Evolutionary conservation across 1,140 invertebrate genomes (phyloP), one percentile per base, ranked within the genome.

Genomic region (Dendroctonus valens): DNA sequence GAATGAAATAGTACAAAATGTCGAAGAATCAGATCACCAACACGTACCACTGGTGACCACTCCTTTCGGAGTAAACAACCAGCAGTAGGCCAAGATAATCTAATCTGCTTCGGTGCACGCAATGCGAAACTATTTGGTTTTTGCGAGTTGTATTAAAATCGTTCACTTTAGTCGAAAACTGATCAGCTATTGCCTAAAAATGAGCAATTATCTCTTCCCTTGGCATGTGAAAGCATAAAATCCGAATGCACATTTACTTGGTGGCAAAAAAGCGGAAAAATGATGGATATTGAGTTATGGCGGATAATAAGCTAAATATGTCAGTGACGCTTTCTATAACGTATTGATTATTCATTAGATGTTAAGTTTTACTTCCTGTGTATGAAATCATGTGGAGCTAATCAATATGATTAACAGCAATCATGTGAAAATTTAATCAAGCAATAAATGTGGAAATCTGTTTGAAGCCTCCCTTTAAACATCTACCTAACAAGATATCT

Each of bases 41-140:
- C 26, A 26, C 26, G 42, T 46, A 46, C 42, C 42, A 46, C 42
- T 46, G 42, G 42, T 49, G n/a, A 15, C 53, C 66, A 59, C 66
- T 53, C 66, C 60, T 42, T 57, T n/a, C 38, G 11, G 57, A 60
- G 46, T 44, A 48, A 62, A 67, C 15, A 15, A 51, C 46, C 46
- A 38, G 40, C 50, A 61, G 59, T 51, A 51, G 48, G 12, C 57
- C 11, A 37, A 41, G 39, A 61, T 61, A 61, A 61, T 61, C 48
- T 61, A 52, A 52, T 61, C 59, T 52, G 49, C 46, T 42, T 61
- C 11, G 41, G 8, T 51, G 59, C 59, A 61, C 41, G 41, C 42
- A 61, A 42, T 61, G 59, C 40, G 41, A 26, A 61, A 61, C 46
- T 61, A 52, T n/a, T 61, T 42, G 40, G 26, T 44, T 51, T 38